Evolutionary conservation across 2,888 invertebrate species (phyloP), one percentile per base, ranked within the genome.

Genomic region (Lepeophtheirus nordmannii): DNA sequence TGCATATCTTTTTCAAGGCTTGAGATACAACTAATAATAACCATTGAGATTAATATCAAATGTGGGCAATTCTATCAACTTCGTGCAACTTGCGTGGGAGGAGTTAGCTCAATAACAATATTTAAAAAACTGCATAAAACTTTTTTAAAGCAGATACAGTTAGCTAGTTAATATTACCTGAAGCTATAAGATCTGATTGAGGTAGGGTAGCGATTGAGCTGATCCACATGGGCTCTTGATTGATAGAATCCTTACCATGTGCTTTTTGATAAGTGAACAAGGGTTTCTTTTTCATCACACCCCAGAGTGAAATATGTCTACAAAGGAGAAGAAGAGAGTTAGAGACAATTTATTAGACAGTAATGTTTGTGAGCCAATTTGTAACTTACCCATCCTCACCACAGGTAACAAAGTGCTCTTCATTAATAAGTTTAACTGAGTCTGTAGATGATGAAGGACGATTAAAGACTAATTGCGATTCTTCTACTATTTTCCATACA

Each of bases 401-500:
- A 22, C 89, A 89, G 0, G 93, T 89, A 0, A 96, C 78, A 77
- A 97, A 98, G 76, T 89, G 85, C 71, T 92, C 88, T 73, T 96
- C 94, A 75, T 94, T 92, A 67, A 98, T 82, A 60, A 94, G 80
- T 73, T 85, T 85, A 0, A 97, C 89, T 73, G 82, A 83, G 76
- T 97, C 97, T 69, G 97, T 83, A 68, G 89, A 89, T 57, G 85
- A 84, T 14, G 78, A 76, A 67, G 87, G 86, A 0, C 88, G 90
- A 74, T 91, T 89, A 74, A 87, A 96, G 71, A 97, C 87, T 20
- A 98, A 79, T 74, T 98, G 97, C 20, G 94, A 93, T 75, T 97
- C 97, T 77, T 97, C 96, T 1, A 86, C 84, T 67, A 98, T 87
- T 76, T 98, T 97, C 96, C 97, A 98, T 71, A 98, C 82, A 71